Percentiles rank a stretch among this genome's conserved stretches.
Conservation (phyloP, 1,140 invertebrate species). For the Maniola jurtina region DNA sequence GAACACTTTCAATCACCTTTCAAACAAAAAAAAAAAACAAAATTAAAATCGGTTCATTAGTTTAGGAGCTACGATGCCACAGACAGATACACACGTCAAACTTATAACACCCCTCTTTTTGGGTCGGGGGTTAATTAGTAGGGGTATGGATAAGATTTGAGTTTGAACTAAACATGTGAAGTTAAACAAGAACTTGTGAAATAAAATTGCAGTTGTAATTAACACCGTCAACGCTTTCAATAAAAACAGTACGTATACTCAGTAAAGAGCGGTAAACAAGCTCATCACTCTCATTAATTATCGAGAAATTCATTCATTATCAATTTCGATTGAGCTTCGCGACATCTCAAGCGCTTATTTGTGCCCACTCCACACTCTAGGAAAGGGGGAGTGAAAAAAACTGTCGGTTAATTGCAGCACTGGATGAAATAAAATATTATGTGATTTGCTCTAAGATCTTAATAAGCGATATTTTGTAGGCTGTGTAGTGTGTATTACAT, state of each 20-base stretch:
- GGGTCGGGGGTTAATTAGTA: no score
- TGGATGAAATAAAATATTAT: slow-evolving; percentile 2
- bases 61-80: no score
- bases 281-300: slow-evolving; percentile 23
- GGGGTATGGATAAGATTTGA: no score
- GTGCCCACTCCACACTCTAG: slow-evolving; percentile 10
- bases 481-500: no score
- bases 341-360: slow-evolving; percentile 20
- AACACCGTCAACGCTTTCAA: neutral
- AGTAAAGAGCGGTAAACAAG: slow-evolving; percentile 17
- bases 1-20: no score
- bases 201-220: neutral
- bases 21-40: no score
- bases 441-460: no score
- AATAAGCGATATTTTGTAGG: no score
- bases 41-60: no score
- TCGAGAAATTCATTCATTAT: slow-evolving; percentile 24
- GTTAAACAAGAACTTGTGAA: neutral
- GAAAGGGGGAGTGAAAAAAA: slow-evolving; percentile 11
- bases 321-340: slow-evolving; percentile 16
- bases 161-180: no score
- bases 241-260: neutral
- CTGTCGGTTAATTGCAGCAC: slow-evolving; percentile 21
- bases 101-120: no score
- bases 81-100: no score